Evolutionary conservation across 2,113 vertebrate genomes (phyloP), one percentile per base, ranked within the genome.

Genomic region (Heloderma charlesbogerti): DNA sequence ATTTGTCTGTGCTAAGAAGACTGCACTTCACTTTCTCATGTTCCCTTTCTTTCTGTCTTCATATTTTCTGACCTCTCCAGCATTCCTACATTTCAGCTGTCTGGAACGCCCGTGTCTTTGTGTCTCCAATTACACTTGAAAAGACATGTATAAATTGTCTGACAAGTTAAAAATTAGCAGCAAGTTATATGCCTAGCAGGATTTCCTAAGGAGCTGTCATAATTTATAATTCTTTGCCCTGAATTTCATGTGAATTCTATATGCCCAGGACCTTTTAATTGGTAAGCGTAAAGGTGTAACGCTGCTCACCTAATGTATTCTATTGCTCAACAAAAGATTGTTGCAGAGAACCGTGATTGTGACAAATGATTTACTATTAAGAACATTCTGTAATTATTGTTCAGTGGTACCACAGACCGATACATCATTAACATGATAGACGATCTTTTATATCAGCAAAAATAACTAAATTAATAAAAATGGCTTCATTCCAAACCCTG

Each of bases 391-490:
- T 98, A 98, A 98, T 98, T 98, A 98, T 98, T 98, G 97, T 98
- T 98, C 96, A 37, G 97, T 97, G 97, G 97, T 97, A 97, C 97
- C 94, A 95, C 97, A 97, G 98, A 97, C 97, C 97, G 93, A 98
- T 98, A 97, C 97, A 97, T 98, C 97, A 98, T 98, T 98, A 98
- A 97, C 97, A 96, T 98, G 98, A 98, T 98, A 97, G 97, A 98
- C 95, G 97, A 98, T 97, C 97, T 98, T 98, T 98, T 98, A 98
- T 98, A 98, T 97, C 97, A 98, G 98, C 97, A 98, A 98, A 98
- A 98, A 98, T 98, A 98, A 98, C 97, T 98, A 98, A 98, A 98
- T 98, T 98, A 98, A 98, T 98, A 98, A 98, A 98, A 98, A 98
- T 98, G 97, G 97, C 97, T 98, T 98, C 97, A 98, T 98, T 98